Conservation (phyloP, 2,113 vertebrate species). For the Sander vitreus region DNA sequence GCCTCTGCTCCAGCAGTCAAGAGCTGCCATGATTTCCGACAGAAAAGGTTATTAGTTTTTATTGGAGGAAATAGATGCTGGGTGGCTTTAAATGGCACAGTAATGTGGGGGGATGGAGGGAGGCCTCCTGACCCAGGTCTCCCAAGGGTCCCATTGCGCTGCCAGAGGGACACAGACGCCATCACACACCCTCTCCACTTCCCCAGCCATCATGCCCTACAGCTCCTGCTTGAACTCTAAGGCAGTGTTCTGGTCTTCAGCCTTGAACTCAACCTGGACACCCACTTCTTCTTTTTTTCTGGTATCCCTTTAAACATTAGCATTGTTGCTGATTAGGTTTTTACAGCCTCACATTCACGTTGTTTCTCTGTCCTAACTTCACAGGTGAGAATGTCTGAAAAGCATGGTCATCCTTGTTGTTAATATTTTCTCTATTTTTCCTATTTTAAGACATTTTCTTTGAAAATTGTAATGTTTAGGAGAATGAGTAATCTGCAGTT, state of each 20-base stretch:
- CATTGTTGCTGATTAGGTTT: conserved; percentile 1
- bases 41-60: conserved; percentile 89
- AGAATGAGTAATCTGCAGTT: not conserved
- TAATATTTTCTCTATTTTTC: not conserved
- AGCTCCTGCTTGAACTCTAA: conserved; percentile 65
- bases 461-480: not conserved
- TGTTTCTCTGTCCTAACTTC: not conserved
- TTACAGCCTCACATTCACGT: not conserved
- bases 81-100: conserved; percentile 86
- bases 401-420: not conserved
- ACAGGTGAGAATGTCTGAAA: not conserved
- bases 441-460: not conserved
- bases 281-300: conserved; percentile 23
- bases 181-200: conserved; percentile 53
- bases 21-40: conserved; percentile 84
- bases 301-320: conserved; percentile 15
- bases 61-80: conserved; percentile 89
- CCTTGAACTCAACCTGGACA: conserved; percentile 76
- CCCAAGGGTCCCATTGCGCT: conserved; percentile 82
- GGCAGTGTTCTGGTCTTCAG: conserved; percentile 57
- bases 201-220: conserved; percentile 37
- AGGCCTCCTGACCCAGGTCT: conserved; percentile 78
- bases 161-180: conserved; percentile 72
- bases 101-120: conserved; percentile 74
- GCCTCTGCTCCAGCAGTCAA: conserved; percentile 79